Conservation (phyloP, 2,797 vertebrate genomes). For the Chloroceryle amazona region DNA sequence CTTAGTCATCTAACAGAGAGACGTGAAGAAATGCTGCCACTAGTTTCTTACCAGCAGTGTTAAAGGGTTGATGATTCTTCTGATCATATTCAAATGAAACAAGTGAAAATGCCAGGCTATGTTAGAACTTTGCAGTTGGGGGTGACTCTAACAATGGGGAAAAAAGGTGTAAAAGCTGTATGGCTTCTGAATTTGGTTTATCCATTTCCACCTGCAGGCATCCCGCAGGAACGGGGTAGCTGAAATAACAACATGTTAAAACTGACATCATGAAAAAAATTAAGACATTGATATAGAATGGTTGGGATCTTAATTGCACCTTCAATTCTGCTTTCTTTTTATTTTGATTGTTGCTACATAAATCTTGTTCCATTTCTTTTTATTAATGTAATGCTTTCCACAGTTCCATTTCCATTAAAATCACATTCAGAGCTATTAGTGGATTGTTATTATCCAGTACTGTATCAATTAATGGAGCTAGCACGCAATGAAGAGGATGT, state of each 20-base stretch:
- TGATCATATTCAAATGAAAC: background rate
- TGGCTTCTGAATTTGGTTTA: background rate
- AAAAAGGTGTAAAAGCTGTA: background rate
- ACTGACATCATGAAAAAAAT: background rate
- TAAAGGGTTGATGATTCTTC: background rate
- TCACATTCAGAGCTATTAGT: constrained; percentile 62
- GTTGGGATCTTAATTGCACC: background rate
- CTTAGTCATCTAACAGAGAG: background rate
- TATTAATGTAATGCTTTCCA: constrained; percentile 52
- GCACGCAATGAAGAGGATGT: constrained; percentile 35
- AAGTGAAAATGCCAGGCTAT: background rate
- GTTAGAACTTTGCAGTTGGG: background rate
- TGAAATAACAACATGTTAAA: background rate
- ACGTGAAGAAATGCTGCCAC: background rate
- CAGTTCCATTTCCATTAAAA: constrained; percentile 67
- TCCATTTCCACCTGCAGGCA: background rate
- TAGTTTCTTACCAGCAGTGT: background rate
- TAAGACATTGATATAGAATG: background rate
- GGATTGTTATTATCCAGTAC: constrained; percentile 50
- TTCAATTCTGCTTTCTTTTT: constrained; percentile 21
- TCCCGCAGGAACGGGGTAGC: background rate
- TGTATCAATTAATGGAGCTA: constrained; percentile 73
- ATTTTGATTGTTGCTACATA: constrained; percentile 59
- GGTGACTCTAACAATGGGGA: background rate
- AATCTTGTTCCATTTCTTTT: constrained; percentile 61